Base-by-base conservation (phyloP, 2,113 vertebrate species). In the Falco punctatus region DNA sequence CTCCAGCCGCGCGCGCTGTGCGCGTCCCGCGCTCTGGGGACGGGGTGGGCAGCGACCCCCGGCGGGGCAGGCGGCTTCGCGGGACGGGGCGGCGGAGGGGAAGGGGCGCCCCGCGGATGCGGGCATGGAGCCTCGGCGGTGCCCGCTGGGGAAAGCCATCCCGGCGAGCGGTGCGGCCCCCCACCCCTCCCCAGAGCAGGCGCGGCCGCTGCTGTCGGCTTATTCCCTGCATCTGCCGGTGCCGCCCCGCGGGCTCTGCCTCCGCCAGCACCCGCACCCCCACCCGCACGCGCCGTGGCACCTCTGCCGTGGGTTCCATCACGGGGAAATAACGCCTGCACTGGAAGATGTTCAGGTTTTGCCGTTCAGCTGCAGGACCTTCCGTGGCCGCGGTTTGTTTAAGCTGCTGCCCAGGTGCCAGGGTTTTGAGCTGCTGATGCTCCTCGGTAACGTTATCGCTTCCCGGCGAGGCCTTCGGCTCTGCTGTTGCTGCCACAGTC, bases 261-360 rank as follows among this genome's bases (percentile, higher is more conserved):
- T 3, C 30, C 24, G 5, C 62, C 13, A 18, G 4, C 11, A 16
- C n/a, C 27, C 49, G 11, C 57, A 13, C 42, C 42, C 42, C 11
- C 30, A 4, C 22, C 44, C 44, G 44, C 15, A 3, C 1, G 32
- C 32, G 16, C 54, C 15, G 26, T 0, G 55, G 7, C 46, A 9
- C 24, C 32, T 20, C 62, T 9, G 48, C 30, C 0, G 0, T 4
- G 42, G 23, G 32, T 20, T 49, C 4, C 51, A 1, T 19, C 70
- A 0, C 14, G 1, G 16, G 13, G 12, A 48, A 33, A 8, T 12
- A 5, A 7, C 54, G 1, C 21, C 10, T 2, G 19, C 49, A 2
- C 23, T 4, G 48, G 48, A 38, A 24, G 23, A 1, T 33, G 35
- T 7, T 21, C 33, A 12, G 38, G 24, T 10, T 65, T 58, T 27